Percentiles rank a stretch among this genome's conserved stretches.
Evolutionary conservation across 2,113 vertebrate species (phyloP).

Genomic region (Emydura subglobosa): DNA sequence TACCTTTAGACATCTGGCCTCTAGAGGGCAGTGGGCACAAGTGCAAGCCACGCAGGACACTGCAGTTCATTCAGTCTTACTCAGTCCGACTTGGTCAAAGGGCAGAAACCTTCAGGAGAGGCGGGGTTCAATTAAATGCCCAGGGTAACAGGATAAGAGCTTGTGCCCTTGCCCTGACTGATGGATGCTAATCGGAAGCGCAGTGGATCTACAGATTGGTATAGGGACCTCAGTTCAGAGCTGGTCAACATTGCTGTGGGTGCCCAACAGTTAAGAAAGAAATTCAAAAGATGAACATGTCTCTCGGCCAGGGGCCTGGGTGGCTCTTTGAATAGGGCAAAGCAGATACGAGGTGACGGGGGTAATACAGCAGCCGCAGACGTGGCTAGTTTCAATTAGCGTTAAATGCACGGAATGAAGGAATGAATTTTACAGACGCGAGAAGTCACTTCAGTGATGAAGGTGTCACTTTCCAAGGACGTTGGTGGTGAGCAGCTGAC

Average conservation of each 20-base stretch:
- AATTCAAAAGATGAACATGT: not conserved
- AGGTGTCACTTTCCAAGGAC: not conserved
- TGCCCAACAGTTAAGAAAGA: not conserved
- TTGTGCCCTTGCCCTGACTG: not conserved
- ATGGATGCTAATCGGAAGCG: not conserved
- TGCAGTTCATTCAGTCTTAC: not conserved
- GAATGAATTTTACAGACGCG: not conserved
- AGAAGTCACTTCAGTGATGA: not conserved
- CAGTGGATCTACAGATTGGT: not conserved
- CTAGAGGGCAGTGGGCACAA: not conserved
- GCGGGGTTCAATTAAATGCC: not conserved
- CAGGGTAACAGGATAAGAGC: not conserved
- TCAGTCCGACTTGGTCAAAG: not conserved
- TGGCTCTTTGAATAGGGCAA: conserved; percentile 11
- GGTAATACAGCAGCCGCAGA: not conserved
- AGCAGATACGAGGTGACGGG: not conserved
- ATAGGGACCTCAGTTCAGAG: not conserved
- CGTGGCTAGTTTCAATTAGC: not conserved
- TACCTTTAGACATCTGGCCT: not conserved
- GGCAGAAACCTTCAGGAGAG: not conserved
- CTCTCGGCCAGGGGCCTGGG: not conserved
- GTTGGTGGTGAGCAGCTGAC: not conserved
- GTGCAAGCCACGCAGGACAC: not conserved
- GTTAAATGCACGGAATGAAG: not conserved
- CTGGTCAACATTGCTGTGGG: not conserved